phyloP scores from a whole-genome alignment of 2,113 vertebrate genomes.

The Willisornis vidua region DNA sequence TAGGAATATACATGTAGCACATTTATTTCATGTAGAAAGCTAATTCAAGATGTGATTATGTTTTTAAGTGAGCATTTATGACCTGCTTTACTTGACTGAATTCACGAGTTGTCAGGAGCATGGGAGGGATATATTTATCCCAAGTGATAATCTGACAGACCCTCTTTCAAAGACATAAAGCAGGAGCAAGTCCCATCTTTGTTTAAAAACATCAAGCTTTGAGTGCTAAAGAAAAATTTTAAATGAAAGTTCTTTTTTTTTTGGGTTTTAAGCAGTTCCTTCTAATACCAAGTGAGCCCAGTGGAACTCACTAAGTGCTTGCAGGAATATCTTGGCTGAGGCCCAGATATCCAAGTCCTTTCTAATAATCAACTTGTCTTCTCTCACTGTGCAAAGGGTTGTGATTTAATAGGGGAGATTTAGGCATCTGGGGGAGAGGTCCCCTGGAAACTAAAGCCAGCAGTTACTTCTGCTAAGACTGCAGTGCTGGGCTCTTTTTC shows the following conservation, averaged over 20 bases:
- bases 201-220: not conserved
- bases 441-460: not conserved
- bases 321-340: not conserved
- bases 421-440: not conserved
- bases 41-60: not conserved
- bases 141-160: not conserved
- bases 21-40: not conserved
- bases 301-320: not conserved
- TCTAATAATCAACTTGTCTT: not conserved
- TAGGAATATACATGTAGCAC: not conserved
- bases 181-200: not conserved
- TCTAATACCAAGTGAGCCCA: not conserved
- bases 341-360: not conserved
- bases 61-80: not conserved
- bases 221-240: not conserved
- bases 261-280: not conserved
- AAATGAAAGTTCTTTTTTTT: not conserved
- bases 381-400: not conserved
- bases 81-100: not conserved
- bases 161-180: not conserved
- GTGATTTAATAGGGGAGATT: not conserved
- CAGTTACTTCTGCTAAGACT: not conserved
- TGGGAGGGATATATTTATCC: not conserved
- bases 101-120: not conserved
- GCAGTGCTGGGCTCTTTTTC: not conserved